Base-by-base conservation (phyloP, 2,113 vertebrate genomes). In the Channa argus region DNA sequence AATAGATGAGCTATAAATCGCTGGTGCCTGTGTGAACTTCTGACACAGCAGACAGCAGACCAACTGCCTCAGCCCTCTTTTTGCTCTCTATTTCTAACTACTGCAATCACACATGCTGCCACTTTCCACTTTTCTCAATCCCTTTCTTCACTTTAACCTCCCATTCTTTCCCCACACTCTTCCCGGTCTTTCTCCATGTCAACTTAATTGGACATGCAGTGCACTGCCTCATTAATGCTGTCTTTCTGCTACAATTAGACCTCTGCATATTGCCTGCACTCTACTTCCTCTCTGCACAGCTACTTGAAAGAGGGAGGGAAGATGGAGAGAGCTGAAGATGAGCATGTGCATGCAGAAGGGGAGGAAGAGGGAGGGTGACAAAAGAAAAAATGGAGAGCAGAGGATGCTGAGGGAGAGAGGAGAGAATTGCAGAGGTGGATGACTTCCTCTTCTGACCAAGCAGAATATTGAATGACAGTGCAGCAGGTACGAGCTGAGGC, bases 21-120 rank as follows among this genome's bases (percentile, higher is more conserved):
- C 59, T 65, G 11, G 62, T 37, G 77, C 59, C 72, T 62, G 63
- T 66, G 63, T 82, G 85, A 85, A 88, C 83, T 79, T 89, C 86
- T 91, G 90, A 92, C 91, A 91, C 87, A 91, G 86, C 86, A 88
- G 83, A 63, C 79, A 79, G 66, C 84, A 81, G 84, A 87, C 67
- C 45, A 44, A 84, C 75, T 63, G 71, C 80, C 84, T 79, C 77
- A 78, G 87, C 86, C 83, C 65, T 66, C 82, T 54, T 36, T 78
- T 12, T 56, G 10, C 74, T 75, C 78, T 58, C 76, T 41, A n/a
- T 49, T 79, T 15, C 61, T 73, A 47, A 13, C 67, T 74, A 55
- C 14, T 61, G 80, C 62, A 65, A 61, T 83, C 74, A 70, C 75
- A 77, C 72, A 60, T 71, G 6, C 62, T 43, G 53, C 62, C 45